These are phyloP conservation scores for Natrix natrix DNA, from an alignment of 2,797 vertebrate species.

Conservation along the genomic window DNA sequence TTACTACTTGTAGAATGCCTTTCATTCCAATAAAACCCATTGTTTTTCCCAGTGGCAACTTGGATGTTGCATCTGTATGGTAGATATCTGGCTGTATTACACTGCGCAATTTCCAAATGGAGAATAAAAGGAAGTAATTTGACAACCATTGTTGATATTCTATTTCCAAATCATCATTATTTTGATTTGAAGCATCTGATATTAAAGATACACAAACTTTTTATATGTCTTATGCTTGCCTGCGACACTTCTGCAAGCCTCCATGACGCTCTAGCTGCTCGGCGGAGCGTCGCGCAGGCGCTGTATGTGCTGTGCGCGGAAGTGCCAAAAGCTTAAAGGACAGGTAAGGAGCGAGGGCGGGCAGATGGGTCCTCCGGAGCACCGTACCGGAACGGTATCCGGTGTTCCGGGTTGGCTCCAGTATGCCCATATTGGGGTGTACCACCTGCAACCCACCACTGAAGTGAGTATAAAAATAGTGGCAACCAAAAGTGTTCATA, in stretches of 20 bases:
- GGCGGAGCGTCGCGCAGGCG: too few relatives aligned
- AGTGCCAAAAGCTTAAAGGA: too few relatives aligned
- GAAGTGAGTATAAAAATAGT: neutral
- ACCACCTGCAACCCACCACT: too few relatives aligned
- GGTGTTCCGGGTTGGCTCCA: too few relatives aligned
- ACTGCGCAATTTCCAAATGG: neutral
- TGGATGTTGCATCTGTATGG: neutral
- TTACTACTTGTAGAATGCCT: neutral
- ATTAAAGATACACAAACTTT: neutral
- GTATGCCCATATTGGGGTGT: too few relatives aligned
- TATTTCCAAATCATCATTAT: neutral
- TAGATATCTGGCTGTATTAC: neutral
- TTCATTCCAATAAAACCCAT: neutral
- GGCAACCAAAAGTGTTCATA: neutral
- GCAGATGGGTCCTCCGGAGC: too few relatives aligned
- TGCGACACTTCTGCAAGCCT: too few relatives aligned
- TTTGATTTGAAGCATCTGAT: neutral
- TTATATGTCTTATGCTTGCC: neutral
- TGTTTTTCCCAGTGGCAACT: neutral
- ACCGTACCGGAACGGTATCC: too few relatives aligned
- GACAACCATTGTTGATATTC: neutral
- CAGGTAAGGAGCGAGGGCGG: too few relatives aligned
- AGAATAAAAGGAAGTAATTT: neutral
- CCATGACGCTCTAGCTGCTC: too few relatives aligned
- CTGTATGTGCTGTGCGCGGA: too few relatives aligned